These are phyloP conservation scores for Hydroisotoma schaefferi DNA, from an alignment of 2,888 invertebrate genomes.

Conservation along the genomic window DNA sequence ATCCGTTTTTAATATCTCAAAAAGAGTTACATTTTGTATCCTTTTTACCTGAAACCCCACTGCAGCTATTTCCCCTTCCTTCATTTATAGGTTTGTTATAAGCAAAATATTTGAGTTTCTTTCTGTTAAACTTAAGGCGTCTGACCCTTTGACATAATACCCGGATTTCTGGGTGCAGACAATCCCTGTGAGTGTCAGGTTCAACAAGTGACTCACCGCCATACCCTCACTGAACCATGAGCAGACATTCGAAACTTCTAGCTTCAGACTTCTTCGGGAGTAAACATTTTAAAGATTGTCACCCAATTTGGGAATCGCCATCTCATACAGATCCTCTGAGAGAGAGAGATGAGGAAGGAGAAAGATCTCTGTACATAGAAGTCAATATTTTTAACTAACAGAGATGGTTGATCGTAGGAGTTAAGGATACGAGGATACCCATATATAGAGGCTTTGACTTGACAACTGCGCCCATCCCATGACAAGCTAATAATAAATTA, in stretches of 20 bases:
- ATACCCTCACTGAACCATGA: neutral
- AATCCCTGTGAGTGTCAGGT: neutral
- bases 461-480: slow-evolving; percentile 17
- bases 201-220: neutral
- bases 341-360: neutral
- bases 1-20: no score
- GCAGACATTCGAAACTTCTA: neutral
- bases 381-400: no score
- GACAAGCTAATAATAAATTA: slow-evolving; percentile 11
- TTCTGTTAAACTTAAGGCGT: neutral
- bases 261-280: neutral
- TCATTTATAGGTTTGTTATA: no score
- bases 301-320: slow-evolving; percentile 5
- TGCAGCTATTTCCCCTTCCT: slow-evolving; percentile 4
- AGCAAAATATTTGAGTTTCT: no score
- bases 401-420: no score
- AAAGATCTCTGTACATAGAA: neutral
- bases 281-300: neutral
- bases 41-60: no score
- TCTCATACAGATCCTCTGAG: neutral
- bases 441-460: slow-evolving; percentile 8
- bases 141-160: neutral
- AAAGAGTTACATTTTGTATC: no score
- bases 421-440: no score
- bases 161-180: slow-evolving; percentile 2